phyloP scores from a whole-genome alignment of 2,888 invertebrate genomes.

The Eurytoma californica region DNA sequence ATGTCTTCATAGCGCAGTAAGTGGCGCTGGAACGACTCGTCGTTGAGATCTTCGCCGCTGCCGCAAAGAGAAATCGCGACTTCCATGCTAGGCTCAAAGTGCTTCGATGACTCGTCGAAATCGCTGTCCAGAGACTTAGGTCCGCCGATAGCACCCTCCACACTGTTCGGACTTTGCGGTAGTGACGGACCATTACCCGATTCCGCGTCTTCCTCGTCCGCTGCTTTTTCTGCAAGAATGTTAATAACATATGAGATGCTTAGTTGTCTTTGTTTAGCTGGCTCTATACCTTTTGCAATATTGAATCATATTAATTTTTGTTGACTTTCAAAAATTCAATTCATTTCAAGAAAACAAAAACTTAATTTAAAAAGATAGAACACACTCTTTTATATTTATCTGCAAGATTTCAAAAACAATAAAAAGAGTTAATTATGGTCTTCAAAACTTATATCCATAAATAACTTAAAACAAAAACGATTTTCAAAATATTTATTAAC shows the following conservation, averaged over 20 bases:
- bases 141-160: conserved; percentile 84
- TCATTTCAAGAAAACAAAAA: background rate
- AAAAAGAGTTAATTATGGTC: no score
- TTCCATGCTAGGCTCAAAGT: conserved; percentile 71
- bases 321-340: background rate
- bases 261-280: no score
- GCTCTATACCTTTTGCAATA: no score
- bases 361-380: no score
- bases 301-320: no score
- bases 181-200: conserved; percentile 97
- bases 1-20: conserved; percentile 77
- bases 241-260: no score
- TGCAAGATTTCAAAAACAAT: no score
- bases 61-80: conserved; percentile 89
- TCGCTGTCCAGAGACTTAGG: conserved; percentile 88
- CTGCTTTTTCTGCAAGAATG: conserved; percentile 63
- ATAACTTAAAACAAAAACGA: no score
- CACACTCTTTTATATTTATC: no score
- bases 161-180: conserved; percentile 94
- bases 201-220: conserved; percentile 93
- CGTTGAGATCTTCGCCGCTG: conserved; percentile 77
- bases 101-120: conserved; percentile 82
- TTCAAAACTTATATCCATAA: no score
- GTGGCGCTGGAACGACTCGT: conserved; percentile 80
- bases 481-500: no score